Evolutionary conservation across 2,888 invertebrate genomes (phyloP), one percentile per base, ranked within the genome.

Genomic region (Brenthis ino): DNA sequence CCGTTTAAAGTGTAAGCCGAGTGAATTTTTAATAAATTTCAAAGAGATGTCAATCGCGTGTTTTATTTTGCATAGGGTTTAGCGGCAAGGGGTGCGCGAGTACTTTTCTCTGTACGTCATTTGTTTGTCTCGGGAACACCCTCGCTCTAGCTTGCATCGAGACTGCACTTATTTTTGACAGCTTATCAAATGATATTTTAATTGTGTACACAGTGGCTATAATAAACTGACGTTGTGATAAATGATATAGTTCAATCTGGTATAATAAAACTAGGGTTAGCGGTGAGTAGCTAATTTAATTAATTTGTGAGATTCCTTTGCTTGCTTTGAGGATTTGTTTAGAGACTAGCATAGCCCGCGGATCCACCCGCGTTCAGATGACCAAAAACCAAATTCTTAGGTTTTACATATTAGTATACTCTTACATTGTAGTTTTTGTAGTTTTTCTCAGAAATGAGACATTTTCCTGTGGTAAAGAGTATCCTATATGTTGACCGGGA

Each of bases 21-120:
- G 83, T 93, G 90, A 91, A 93, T 93, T 89, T 91, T 92, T 93
- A 91, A 93, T 91, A 92, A 88, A 90, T 91, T 91, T 91, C 89
- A 89, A 89, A 89, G 89, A 89, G 89, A 92, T 88, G 93, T 91
- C 93, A 93, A 91, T 91, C 83, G 91, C 83, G 89, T 90, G 88
- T 91, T 93, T 92, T 93, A 93, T 93, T 93, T 93, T 93, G 93
- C 92, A 92, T 93, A 91, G 89, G 86, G 91, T 84, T 91, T 86
- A 90, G 79, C 71, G 75, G 81, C 80, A 75, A 79, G 88, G 89
- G 88, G 88, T 83, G 86, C 85, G 86, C 85, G 86, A 93, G 93
- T 93, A 93, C 87, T 86, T 93, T 93, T 92, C 91, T 82, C 73
- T 93, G 93, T 93, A 88, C 84, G 87, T 89, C 91, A 91, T 93